A percentile compares a stretch with the other conserved stretches of the same genome.
Evolutionary conservation across 2,113 vertebrate species (phyloP).

Genomic region (Semicossyphus pulcher): DNA sequence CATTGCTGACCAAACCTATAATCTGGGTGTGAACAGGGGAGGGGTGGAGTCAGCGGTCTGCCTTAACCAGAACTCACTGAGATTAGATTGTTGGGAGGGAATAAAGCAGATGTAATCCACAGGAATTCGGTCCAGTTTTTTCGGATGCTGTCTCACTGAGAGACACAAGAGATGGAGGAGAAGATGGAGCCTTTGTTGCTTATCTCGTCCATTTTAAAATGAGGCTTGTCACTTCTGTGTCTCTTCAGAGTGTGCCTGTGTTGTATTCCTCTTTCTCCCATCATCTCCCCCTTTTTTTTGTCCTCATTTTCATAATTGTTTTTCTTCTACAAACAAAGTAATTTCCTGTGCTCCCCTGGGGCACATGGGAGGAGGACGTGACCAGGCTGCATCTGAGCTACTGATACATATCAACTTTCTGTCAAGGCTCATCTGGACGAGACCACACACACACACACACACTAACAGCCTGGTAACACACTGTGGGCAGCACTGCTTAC

Average conservation of each 20-base stretch:
- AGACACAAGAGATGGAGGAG: neutral
- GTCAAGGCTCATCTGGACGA: constrained; percentile 25
- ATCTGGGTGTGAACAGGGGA: constrained; percentile 69
- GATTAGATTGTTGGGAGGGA: constrained; percentile 58
- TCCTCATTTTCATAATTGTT: constrained; percentile 54
- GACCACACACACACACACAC: constrained; percentile 20
- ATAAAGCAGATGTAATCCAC: constrained; percentile 66
- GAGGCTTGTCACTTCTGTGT: neutral
- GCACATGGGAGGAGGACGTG: constrained; percentile 40
- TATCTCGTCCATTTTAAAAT: neutral
- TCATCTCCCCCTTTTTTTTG: neutral
- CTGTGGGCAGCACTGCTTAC: neutral
- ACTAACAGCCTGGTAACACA: neutral
- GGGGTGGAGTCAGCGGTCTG: constrained; percentile 56
- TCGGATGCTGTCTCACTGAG: constrained; percentile 15
- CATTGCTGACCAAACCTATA: constrained; percentile 65
- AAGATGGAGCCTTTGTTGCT: constrained; percentile 15
- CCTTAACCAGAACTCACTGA: constrained; percentile 45
- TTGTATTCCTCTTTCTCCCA: neutral
- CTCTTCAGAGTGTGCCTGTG: neutral
- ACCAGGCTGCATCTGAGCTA: constrained; percentile 36
- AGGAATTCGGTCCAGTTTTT: constrained; percentile 61
- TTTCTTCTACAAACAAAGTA: constrained; percentile 51
- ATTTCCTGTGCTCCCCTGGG: constrained; percentile 56
- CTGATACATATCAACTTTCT: constrained; percentile 57